Evolutionary conservation across 30 jellyfish, hydroid and myxozoan species (phyloP), one percentile per base, ranked within the genome.

Genomic region (Cassiopea xamachana): DNA sequence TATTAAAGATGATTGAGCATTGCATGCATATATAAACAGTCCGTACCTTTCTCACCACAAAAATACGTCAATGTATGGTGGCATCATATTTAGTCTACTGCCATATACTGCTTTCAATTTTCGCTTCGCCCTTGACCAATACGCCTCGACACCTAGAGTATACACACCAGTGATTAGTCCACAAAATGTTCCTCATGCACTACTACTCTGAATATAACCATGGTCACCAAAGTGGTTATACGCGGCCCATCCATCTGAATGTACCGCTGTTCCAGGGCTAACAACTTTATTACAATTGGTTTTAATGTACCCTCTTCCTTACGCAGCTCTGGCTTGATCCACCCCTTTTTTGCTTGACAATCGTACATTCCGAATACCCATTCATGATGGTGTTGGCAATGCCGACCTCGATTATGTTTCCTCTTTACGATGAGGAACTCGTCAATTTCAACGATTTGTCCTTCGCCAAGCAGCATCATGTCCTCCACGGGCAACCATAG

Each of bases 101-200:
- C 84, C 84, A 46, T 75, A 44, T 2, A 70, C 79, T 2, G 47
- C 49, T 15, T 77, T 77, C 7, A 77, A 2, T 27, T 27, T 47
- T 43, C 9, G 46, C 77, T 77, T 77, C 8, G 71, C 81, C 84
- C 83, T 80, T 9, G 84, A 59, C 89, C 89, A 80, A 46, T 80
- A 80, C 15, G 89, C 81, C 55, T 80, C 89, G 13, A 60, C 89
- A 50, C 83, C 83, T 6, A 60, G 12, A 6, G 87, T 80, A 27
- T 80, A 87, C 12, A 80, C 89, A 10, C 89, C 89, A 47, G 84
- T 80, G 49, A 55, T 48, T 88, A 87, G 64, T 80, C 89, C 16
- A 80, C 89, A 80, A 80, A 80, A 9, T 80, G 9, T 7, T 39
- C 39, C 8, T 17, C 81, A 18, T 50, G 89, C 7, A 46, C 16